Conservation (phyloP, 2,888 invertebrate genomes). For the Hypselothyrea guttata region DNA sequence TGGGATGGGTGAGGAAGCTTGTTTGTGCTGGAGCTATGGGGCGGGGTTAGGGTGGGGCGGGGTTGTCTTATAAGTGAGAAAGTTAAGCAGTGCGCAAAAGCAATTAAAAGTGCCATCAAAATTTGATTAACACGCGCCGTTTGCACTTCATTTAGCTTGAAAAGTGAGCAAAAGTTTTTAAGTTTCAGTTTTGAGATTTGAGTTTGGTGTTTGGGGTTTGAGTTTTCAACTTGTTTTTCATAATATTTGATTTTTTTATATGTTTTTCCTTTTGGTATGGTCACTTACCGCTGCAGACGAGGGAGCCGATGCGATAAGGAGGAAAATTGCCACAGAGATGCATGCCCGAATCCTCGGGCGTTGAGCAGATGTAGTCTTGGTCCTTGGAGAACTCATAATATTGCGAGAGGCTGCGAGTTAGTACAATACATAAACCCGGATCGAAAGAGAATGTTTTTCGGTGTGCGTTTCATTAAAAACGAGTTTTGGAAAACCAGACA, state of each 20-base stretch:
- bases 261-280: too few relatives aligned
- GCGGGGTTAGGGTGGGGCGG: neutral
- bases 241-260: neutral
- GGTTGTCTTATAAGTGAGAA: constrained; percentile 19
- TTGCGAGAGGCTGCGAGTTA: constrained; percentile 85
- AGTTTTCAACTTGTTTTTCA: neutral
- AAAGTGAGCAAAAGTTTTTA: constrained; percentile 20
- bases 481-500: constrained; percentile 28
- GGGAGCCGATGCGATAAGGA: constrained; percentile 88
- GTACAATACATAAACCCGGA: constrained; percentile 2
- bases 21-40: neutral
- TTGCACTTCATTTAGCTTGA: constrained; percentile 66
- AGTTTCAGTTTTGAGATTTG: too few relatives aligned
- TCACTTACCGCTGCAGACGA: constrained; percentile 88
- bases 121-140: constrained; percentile 71
- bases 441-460: constrained; percentile 35
- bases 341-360: constrained; percentile 96
- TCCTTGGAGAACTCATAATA: constrained; percentile 94
- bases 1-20: neutral
- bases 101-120: constrained; percentile 71
- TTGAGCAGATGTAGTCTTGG: constrained; percentile 98
- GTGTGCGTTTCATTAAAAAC: constrained; percentile 33
- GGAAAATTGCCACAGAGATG: constrained; percentile 94
- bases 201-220: neutral
- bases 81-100: constrained; percentile 52